Conservation (phyloP, 35 echinoderm and acorn worm species). For the Anneissia japonica region DNA sequence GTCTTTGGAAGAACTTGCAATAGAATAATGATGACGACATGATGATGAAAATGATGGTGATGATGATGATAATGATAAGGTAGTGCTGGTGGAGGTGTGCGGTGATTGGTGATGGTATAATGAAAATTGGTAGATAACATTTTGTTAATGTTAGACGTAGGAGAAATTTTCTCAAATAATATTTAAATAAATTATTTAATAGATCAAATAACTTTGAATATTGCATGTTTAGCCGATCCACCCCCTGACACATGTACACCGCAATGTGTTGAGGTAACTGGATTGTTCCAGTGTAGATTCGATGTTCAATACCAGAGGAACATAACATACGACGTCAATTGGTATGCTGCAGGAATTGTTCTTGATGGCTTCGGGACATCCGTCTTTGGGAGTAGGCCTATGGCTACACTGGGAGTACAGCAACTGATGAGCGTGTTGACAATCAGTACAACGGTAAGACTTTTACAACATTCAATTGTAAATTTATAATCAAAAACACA, state of each 20-base stretch:
- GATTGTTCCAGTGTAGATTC: not conserved
- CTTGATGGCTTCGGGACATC: not conserved
- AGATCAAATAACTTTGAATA: not conserved
- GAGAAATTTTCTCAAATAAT: too few relatives aligned
- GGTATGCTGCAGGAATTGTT: not conserved
- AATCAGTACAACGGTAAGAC: not conserved
- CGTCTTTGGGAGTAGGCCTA: not conserved
- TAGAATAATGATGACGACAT: too few relatives aligned
- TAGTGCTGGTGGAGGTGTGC: too few relatives aligned
- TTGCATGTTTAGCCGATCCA: not conserved
- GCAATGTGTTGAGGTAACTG: not conserved
- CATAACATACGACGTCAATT: not conserved
- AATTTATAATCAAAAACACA: too few relatives aligned
- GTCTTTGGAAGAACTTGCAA: too few relatives aligned
- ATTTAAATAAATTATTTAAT: too few relatives aligned
- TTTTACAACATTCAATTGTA: too few relatives aligned
- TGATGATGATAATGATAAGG: too few relatives aligned
- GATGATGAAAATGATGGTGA: too few relatives aligned
- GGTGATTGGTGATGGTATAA: too few relatives aligned
- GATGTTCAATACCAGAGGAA: not conserved
- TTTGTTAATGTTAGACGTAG: too few relatives aligned
- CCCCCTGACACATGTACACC: not conserved
- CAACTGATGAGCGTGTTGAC: not conserved
- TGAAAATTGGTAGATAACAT: too few relatives aligned
- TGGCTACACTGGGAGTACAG: not conserved